Conservation (phyloP, 37 sponge, comb jelly and placozoan species). For the Mnemiopsis leidyi region DNA sequence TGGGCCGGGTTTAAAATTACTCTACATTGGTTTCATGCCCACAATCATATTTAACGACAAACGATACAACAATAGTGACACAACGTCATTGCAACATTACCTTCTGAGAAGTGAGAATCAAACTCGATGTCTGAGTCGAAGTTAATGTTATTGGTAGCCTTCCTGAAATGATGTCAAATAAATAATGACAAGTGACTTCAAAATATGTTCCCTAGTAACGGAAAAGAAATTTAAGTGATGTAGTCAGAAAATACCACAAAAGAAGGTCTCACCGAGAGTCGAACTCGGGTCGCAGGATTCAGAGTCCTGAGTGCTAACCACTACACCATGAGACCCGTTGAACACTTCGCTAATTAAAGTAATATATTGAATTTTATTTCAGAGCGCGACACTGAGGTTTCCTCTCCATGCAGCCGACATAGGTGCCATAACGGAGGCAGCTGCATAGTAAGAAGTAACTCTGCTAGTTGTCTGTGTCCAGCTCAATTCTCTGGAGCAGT, state of each 20-base stretch:
- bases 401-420: not conserved
- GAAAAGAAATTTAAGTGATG: too few relatives aligned
- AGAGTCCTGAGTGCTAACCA: constrained; percentile 45
- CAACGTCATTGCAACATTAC: too few relatives aligned
- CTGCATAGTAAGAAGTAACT: not conserved
- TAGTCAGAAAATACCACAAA: too few relatives aligned
- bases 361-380: not conserved
- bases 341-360: not conserved
- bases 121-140: too few relatives aligned
- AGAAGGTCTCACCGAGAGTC: constrained; percentile 27
- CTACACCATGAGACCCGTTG: constrained; percentile 10
- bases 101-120: too few relatives aligned
- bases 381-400: not conserved
- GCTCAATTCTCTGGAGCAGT: not conserved
- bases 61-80: too few relatives aligned
- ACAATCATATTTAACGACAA: too few relatives aligned
- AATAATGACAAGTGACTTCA: not conserved
- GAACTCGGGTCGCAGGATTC: constrained; percentile 51
- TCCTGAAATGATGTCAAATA: not conserved
- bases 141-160: too few relatives aligned
- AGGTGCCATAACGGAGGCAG: not conserved
- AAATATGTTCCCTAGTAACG: not conserved
- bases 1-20: too few relatives aligned
- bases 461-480: not conserved
- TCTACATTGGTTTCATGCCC: too few relatives aligned